Conservation (phyloP, 2,797 vertebrate genomes). For the Gymnoscopelus microlampas region DNA sequence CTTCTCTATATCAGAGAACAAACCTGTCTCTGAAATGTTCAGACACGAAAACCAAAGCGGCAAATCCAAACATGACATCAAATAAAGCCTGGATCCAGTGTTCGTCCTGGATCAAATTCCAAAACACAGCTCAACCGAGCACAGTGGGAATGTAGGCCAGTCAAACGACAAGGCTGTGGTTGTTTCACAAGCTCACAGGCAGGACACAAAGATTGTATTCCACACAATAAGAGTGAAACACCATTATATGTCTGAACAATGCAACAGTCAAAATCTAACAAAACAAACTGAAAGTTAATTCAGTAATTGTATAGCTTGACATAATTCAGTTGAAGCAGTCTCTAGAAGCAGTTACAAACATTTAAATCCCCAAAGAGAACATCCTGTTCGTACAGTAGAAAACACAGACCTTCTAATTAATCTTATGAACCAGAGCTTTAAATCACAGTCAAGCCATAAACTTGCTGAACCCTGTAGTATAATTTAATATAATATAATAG, state of each 20-base stretch:
- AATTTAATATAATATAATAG: neutral
- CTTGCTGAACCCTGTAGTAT: neutral
- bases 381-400: neutral
- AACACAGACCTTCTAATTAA: neutral
- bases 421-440: slow-evolving; percentile 2
- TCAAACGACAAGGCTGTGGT: slow-evolving; percentile 11
- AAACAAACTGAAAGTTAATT: neutral
- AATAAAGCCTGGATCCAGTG: slow-evolving; percentile 27
- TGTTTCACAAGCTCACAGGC: slow-evolving; percentile 18
- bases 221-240: slow-evolving; percentile 25
- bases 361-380: neutral
- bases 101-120: slow-evolving; percentile 33
- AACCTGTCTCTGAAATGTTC: too few relatives aligned
- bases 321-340: too few relatives aligned
- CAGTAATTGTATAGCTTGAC: too few relatives aligned
- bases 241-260: slow-evolving; percentile 32
- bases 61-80: slow-evolving; percentile 1
- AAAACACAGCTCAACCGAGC: slow-evolving; percentile 44
- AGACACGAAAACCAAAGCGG: too few relatives aligned
- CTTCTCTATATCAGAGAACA: too few relatives aligned
- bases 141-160: slow-evolving; percentile 30
- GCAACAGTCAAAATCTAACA: slow-evolving; percentile 13
- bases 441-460: neutral
- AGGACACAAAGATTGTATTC: slow-evolving; percentile 36
- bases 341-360: too few relatives aligned